phyloP scores from a whole-genome alignment of 2,888 invertebrate genomes.

The Poecilus cupreus region DNA sequence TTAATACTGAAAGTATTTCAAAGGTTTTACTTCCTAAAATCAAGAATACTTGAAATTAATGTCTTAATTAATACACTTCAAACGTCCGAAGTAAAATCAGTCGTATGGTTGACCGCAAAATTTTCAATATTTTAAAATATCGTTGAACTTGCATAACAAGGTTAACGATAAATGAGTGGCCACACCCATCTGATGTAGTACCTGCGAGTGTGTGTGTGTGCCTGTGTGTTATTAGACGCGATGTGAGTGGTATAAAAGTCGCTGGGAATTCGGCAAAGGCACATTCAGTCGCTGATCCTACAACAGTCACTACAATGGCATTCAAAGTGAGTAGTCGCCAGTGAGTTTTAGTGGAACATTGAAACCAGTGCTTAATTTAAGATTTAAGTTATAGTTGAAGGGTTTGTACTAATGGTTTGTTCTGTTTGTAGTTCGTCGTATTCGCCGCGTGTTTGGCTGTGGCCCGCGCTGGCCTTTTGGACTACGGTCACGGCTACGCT shows the following conservation, averaged over 20 bases:
- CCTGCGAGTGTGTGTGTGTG: background rate
- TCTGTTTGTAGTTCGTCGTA: constrained; percentile 65
- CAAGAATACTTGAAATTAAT: too few relatives aligned
- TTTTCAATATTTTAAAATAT: too few relatives aligned
- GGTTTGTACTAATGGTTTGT: constrained; percentile 61
- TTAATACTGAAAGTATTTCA: too few relatives aligned
- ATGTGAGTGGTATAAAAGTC: constrained; percentile 23
- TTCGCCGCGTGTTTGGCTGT: constrained; percentile 65
- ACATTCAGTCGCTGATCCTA: constrained; percentile 24
- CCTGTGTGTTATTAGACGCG: too few relatives aligned
- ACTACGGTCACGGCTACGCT: constrained; percentile 44
- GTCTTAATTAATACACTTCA: too few relatives aligned
- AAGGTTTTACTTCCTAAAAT: too few relatives aligned
- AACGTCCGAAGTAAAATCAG: too few relatives aligned
- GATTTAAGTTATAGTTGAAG: background rate
- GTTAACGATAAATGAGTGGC: background rate
- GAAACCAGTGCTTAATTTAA: background rate
- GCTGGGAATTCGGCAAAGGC: background rate
- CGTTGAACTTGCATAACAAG: too few relatives aligned
- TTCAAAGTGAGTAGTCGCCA: constrained; percentile 26
- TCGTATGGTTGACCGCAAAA: too few relatives aligned
- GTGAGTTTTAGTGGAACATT: background rate
- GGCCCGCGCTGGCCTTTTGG: constrained; percentile 51
- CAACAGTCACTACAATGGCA: constrained; percentile 36
- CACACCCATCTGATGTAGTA: background rate